Evolutionary conservation across 2,113 vertebrate genomes (phyloP), one percentile per base, ranked within the genome.

Genomic region (Atrichornis clamosus): DNA sequence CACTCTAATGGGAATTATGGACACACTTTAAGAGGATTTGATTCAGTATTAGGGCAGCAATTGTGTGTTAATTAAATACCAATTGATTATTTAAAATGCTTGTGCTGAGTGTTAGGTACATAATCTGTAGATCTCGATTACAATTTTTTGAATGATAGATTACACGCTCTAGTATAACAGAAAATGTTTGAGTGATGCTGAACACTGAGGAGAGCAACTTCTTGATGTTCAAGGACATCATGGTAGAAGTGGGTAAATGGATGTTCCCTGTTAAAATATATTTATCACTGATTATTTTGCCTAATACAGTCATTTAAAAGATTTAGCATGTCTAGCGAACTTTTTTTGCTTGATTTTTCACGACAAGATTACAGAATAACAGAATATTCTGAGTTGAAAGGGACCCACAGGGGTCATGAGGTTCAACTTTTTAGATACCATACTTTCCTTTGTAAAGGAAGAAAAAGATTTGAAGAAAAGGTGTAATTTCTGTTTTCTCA

Each of bases 1-100:
- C 42, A 87, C n/a, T 93, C 87, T 92, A 89, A 39, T 80, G 84
- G 89, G 94, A 97, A 95, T 96, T 95, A 94, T 77, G 95, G 96
- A 93, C 94, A 96, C 84, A 83, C 41, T 95, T 93, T 96, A 95
- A 97, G 77, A 96, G 92, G 96, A 96, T 97, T 97, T 95, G 80
- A 90, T 95, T 89, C 65, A 32, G 60, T 69, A 93, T 90, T 95
- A 96, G 73, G 68, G 20, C 23, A 93, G 60, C 13, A 84, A 87
- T 82, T 95, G 52, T 93, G 44, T 89, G 68, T 88, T 97, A 97
- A 96, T 97, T 97, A 96, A 97, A 93, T 93, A 90, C 27, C 76
- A 87, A 94, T 81, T 97, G 90, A 96, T 97, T 96, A 94, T 94
- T 94, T 92, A 39, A 96, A 95, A 74, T 89, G 33, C 44, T 37